Conservation (phyloP, 2,797 vertebrate genomes). For the Trematomus bernacchii region DNA sequence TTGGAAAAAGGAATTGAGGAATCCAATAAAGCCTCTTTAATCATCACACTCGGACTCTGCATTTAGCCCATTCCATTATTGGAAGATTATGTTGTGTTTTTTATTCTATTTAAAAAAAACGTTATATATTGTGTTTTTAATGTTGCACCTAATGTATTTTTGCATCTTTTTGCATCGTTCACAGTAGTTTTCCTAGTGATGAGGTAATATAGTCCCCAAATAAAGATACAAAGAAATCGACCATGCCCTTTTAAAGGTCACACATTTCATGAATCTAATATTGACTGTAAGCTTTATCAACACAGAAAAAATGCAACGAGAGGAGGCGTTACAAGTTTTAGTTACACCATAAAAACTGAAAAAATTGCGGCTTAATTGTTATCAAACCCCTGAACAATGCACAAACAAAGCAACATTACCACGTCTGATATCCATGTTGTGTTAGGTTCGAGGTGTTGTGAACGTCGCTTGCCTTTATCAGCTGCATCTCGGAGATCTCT, state of each 20-base stretch:
- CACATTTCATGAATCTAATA: neutral
- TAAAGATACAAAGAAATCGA: neutral
- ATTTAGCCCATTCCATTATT: too few relatives aligned
- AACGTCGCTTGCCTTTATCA: conserved; percentile 61
- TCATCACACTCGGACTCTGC: too few relatives aligned
- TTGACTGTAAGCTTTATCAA: neutral
- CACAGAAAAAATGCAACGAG: neutral
- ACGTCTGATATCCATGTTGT: conserved; percentile 17
- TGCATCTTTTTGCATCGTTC: neutral
- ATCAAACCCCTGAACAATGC: neutral
- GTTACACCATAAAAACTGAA: neutral
- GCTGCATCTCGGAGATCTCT: conserved; percentile 70
- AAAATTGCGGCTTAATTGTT: neutral
- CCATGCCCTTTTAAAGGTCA: neutral
- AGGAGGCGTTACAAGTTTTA: neutral
- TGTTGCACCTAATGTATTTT: neutral
- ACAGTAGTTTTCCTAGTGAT: neutral
- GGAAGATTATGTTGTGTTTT: too few relatives aligned
- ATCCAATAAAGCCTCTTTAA: too few relatives aligned
- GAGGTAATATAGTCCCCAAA: neutral
- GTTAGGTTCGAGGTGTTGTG: conserved; percentile 54
- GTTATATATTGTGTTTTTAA: neutral
- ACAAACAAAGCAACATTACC: conserved; percentile 29
- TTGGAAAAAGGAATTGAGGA: too few relatives aligned
- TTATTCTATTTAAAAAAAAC: too few relatives aligned